A percentile compares a stretch with the other conserved stretches of the same genome.
Evolutionary conservation across 2,797 vertebrate species (phyloP).

Genomic region (Limosa lapponica): DNA sequence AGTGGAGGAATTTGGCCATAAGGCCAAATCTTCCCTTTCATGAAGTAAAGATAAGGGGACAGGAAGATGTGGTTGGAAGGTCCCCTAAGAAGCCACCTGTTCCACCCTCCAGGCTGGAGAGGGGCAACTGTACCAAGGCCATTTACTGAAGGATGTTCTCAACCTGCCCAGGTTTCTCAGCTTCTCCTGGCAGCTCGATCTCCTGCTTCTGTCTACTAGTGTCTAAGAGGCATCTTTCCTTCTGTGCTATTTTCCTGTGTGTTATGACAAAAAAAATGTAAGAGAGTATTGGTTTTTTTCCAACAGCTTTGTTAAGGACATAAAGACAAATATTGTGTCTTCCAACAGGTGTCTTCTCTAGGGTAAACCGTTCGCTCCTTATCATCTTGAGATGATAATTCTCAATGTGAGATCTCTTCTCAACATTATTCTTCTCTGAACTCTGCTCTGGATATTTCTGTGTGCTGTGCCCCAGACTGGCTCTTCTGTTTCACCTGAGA

Average conservation of each 20-base stretch:
- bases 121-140: background rate
- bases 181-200: background rate
- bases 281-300: background rate
- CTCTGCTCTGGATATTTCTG: background rate
- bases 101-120: background rate
- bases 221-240: background rate
- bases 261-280: background rate
- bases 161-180: background rate
- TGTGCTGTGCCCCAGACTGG: fast-evolving
- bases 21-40: background rate
- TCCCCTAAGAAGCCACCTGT: background rate
- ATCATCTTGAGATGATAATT: background rate
- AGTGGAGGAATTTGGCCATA: background rate
- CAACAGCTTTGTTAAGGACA: background rate
- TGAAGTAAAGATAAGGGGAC: background rate
- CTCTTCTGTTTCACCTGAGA: background rate
- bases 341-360: background rate
- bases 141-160: background rate
- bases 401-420: background rate
- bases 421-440: background rate
- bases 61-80: background rate
- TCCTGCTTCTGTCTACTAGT: background rate
- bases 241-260: background rate
- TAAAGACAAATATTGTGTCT: background rate
- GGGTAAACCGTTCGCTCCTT: background rate